phyloP scores from a whole-genome alignment of 2,797 vertebrate genomes.

The Pseudochromis fuscus region DNA sequence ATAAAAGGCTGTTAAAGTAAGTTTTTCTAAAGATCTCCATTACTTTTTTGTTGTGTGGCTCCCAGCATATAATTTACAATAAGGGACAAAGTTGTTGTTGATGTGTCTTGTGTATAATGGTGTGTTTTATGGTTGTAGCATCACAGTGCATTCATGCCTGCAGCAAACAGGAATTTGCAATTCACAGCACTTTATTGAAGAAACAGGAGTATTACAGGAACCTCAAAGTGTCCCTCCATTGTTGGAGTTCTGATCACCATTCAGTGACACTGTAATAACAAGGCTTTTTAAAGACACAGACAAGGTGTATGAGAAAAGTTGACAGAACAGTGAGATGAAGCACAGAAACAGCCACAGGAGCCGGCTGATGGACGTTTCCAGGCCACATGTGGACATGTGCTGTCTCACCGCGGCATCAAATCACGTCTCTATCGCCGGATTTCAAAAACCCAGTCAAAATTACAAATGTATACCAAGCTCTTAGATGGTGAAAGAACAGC shows the following conservation, averaged over 20 bases:
- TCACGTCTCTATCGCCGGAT: not conserved
- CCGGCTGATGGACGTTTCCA: constrained; percentile 63
- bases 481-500: constrained; percentile 36
- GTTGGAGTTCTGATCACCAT: not conserved
- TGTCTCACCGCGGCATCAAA: constrained; percentile 15
- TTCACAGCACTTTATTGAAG: not conserved
- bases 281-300: not conserved
- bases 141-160: not conserved
- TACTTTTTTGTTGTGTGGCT: too few relatives aligned
- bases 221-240: not conserved
- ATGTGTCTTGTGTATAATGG: not conserved
- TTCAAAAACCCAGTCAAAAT: constrained; percentile 36
- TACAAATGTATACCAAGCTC: constrained; percentile 46
- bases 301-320: not conserved
- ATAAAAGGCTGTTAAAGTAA: too few relatives aligned
- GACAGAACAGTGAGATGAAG: not conserved
- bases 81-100: too few relatives aligned
- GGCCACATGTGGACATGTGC: constrained; percentile 56
- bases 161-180: not conserved
- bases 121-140: not conserved
- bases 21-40: too few relatives aligned
- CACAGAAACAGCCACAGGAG: constrained; percentile 15
- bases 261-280: not conserved
- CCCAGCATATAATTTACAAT: too few relatives aligned
- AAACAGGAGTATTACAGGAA: not conserved